Evolutionary conservation across 2,888 invertebrate genomes (phyloP), one percentile per base, ranked within the genome.

Genomic region (Leistus spinibarbis): DNA sequence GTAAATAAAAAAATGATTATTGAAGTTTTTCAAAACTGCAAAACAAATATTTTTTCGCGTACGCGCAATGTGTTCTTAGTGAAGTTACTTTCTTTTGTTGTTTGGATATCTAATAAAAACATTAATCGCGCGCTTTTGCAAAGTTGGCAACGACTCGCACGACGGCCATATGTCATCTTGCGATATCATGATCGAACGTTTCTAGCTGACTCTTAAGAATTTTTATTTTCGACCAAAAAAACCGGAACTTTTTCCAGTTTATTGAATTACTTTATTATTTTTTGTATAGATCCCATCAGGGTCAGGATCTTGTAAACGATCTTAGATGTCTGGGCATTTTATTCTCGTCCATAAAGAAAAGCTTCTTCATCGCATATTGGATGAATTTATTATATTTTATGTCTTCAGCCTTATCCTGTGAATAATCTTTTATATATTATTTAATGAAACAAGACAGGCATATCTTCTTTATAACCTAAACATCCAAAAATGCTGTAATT

Each of bases 131-230:
- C 23, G n/a, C 27, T 70, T 70, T 62, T 40, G 63, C 70, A 13
- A 60, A 54, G 20, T 63, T 70, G 63, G 70, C 70, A 62, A 57
- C 19, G 68, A 17, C 40, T 40, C 56, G 56, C 68, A 66, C 24
- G 16, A 20, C 57, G 10, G 63, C 70, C 62, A 60, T 70, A 70
- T 63, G 70, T 70, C 70, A 63, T 63, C 63, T n/a, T n/a, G 62
- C 54, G 70, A 70, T 70, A 70, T 62, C 63, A 53, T 63, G 70
- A 63, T 70, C 70, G 54, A 54, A 62, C 53, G 54, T 60, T 62
- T 70, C 60, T 13, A 40, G 40, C 70, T 70, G 70, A 70, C 70
- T 70, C 70, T 63, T 60, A n/a, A n/a, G 70, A 70, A 70, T 63
- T 70, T 70, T 70, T 70, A 70, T 70, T 20, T 54, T 53, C 54